Evolutionary conservation across 2,888 invertebrate species (phyloP), one percentile per base, ranked within the genome.

Genomic region (Nomada lathburiana): DNA sequence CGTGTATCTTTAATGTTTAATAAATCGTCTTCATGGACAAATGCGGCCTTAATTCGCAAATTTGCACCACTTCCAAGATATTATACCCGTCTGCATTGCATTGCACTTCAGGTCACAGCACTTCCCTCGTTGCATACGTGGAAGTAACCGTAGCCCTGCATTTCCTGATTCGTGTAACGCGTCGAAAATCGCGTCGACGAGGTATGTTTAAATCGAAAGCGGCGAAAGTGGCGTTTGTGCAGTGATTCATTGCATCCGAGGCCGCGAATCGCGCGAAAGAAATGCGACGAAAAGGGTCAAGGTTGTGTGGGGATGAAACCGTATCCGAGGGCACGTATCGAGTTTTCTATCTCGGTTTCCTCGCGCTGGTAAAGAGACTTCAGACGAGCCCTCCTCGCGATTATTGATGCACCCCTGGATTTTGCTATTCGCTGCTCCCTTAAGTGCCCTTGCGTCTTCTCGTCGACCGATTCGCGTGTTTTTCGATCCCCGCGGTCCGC

Each of bases 251-350:
- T 84, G 69, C 53, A 80, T 16, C 70, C 78, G 80, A 84, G 82
- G 77, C 81, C 73, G 73, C 52, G 47, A 52, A 20, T 10, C 55
- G 53, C 26, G 50, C 44, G 52, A 76, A 76, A 80, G 60, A 85
- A 83, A 84, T 63, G 63, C 50, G 50, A 67, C 29, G 47, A 78
- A 78, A 82, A 82, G 77, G 68, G 78, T 88, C 87, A 91, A 76
- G 86, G 79, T 62, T 89, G 89, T 53, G 91, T 89, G 62, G 86
- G 86, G 86, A 90, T 84, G 80, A 87, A 90, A 80, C 86, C 89
- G 84, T 88, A 88, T 72, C 89, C 89, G 75, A 80, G 69, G 80
- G 85, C 83, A 62, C 89, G 85, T 73, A 89, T 80, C 62, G 67
- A 78, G 77, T 83, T 85, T 81, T 84, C 86, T 69, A 85, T 82